A percentile compares a stretch with the other conserved stretches of the same genome.
These are phyloP conservation scores for Sarcophaga bullata DNA, from an alignment of 1,140 invertebrate genomes.

Conservation along the genomic window DNA sequence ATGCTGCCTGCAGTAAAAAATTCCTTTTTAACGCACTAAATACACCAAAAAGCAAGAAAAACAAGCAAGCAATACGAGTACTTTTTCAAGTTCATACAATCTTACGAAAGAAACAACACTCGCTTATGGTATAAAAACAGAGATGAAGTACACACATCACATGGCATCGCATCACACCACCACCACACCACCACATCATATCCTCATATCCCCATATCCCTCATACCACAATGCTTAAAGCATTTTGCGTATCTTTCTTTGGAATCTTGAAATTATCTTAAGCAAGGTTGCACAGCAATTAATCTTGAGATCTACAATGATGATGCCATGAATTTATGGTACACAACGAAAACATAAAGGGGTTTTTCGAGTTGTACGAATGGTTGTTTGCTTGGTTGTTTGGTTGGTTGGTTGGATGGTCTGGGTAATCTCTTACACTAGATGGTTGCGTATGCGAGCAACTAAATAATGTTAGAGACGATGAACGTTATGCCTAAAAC, in stretches of 20 bases:
- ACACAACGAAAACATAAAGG: background rate
- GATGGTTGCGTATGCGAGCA: background rate
- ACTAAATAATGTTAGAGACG: background rate
- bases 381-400: too few species aligned
- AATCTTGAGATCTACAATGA: conserved; percentile 12
- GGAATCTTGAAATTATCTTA: conserved; percentile 21
- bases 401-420: too few species aligned
- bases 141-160: background rate
- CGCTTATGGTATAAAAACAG: background rate
- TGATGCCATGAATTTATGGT: conserved; percentile 17
- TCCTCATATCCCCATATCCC: too few species aligned
- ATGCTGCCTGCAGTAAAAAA: background rate
- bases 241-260: background rate
- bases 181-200: too few species aligned
- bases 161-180: too few species aligned
- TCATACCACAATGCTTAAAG: background rate
- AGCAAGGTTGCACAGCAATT: conserved; percentile 23
- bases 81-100: conserved; percentile 4
- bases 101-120: background rate
- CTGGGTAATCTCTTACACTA: too few species aligned
- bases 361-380: background rate
- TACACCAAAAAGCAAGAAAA: background rate
- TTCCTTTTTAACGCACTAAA: conserved; percentile 21
- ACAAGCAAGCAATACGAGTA: background rate
- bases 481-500: background rate